Base-by-base conservation (phyloP, 2,113 vertebrate genomes). In the Petromus typicus region DNA sequence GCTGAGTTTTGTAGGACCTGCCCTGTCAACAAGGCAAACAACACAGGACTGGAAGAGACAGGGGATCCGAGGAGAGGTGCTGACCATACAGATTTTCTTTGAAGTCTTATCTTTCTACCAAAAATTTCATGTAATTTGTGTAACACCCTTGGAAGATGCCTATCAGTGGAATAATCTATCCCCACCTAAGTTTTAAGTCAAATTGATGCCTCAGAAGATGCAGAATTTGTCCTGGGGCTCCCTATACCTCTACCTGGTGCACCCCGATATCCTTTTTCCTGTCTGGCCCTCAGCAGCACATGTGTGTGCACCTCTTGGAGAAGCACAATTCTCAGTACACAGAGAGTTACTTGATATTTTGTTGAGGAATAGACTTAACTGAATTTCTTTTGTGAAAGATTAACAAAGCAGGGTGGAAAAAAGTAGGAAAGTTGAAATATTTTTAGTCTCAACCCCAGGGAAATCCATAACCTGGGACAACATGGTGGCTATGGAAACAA, bases 91-190 rank as follows among this genome's bases (percentile, higher is more conserved):
- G 32, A 34, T 84, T 86, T 56, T 84, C 81, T 81, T 16, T 73
- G 30, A 91, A 67, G n/a, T 57, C 51, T 73, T 25, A 37, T 23
- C 76, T 95, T 91, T 43, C 32, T 43, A 51, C 66, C 57, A 63
- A 66, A 96, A 43, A 80, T 91, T 81, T 87, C 37, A 43, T 23
- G 6, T 64, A 34, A 17, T 89, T 73, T 89, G 18, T 25, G 79
- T 61, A 91, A 87, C 40, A 30, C 11, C 73, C 61, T 45, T 45
- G 54, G 82, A 66, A 71, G 78, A 78, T 92, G 25, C 63, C 32
- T 43, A 17, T 48, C 22, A 1, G 2, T 89, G 89, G 61, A 32
- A 45, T 83, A 64, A 66, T 82, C 85, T 23, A 67, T 30, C 12
- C 32, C 1, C 25, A 32, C 18, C 48, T 37, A 86, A 75, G 88